These are phyloP conservation scores for Amphiprion clarkii DNA, from an alignment of 2,797 vertebrate genomes.

Conservation along the genomic window DNA sequence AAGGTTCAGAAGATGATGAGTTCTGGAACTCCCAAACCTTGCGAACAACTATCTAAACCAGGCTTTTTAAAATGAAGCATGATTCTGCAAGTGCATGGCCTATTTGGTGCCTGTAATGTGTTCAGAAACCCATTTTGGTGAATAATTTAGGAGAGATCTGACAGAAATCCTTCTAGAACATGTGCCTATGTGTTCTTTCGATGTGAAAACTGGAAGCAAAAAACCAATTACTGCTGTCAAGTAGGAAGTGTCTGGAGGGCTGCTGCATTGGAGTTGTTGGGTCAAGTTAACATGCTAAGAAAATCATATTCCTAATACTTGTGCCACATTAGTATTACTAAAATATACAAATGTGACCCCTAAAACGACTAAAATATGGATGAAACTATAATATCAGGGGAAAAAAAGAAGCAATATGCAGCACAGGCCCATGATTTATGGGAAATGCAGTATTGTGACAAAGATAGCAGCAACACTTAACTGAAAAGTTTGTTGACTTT, in stretches of 20 bases:
- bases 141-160: conserved; percentile 44
- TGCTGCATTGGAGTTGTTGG: not conserved
- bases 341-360: not conserved
- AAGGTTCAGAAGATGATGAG: not conserved
- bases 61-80: conserved; percentile 19
- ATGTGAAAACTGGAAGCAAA: conserved; percentile 21
- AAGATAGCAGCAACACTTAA: too few species aligned
- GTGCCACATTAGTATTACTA: not conserved
- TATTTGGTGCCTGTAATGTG: conserved; percentile 31
- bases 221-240: conserved; percentile 25
- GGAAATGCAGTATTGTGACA: too few species aligned
- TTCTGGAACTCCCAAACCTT: not conserved
- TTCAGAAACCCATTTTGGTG: conserved; percentile 28
- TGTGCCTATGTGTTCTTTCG: conserved; percentile 1
- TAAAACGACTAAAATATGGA: too few species aligned
- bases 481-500: too few species aligned
- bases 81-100: conserved; percentile 11
- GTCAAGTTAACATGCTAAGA: conserved; percentile 7
- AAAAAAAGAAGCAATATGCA: too few species aligned
- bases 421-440: too few species aligned
- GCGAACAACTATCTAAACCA: not conserved
- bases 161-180: conserved; percentile 20
- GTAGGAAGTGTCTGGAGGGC: not conserved
- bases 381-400: too few species aligned
- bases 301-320: not conserved